phyloP scores from a whole-genome alignment of 2,888 invertebrate species.

The Folsomia candida region DNA sequence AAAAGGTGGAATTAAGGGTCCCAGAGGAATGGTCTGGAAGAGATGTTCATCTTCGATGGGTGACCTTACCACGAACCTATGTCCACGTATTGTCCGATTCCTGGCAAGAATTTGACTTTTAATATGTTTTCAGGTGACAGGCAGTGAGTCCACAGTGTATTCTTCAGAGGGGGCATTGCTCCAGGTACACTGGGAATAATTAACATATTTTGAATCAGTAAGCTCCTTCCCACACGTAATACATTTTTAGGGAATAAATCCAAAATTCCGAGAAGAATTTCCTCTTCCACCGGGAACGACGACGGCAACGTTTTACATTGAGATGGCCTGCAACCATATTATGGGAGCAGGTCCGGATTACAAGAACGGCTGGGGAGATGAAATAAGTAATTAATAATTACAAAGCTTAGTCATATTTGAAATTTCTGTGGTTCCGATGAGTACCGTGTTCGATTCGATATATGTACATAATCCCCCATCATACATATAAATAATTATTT shows the following conservation, averaged over 20 bases:
- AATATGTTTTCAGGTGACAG: too few relatives aligned
- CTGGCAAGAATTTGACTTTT: too few relatives aligned
- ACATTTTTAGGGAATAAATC: constrained; percentile 21
- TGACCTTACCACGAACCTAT: too few relatives aligned
- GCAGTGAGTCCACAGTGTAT: constrained; percentile 54
- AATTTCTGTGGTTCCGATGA: too few relatives aligned
- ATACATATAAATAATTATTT: neutral
- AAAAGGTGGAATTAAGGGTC: constrained; percentile 53
- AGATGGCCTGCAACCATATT: constrained; percentile 57
- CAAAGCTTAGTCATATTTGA: too few relatives aligned
- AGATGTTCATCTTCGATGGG: constrained; percentile 56
- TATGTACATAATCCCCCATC: too few relatives aligned
- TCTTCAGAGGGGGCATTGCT: constrained; percentile 51
- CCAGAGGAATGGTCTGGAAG: constrained; percentile 54
- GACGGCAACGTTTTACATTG: constrained; percentile 53
- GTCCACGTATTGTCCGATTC: too few relatives aligned
- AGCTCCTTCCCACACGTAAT: too few relatives aligned
- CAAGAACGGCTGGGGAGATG: neutral
- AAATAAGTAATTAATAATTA: neutral
- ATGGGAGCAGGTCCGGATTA: constrained; percentile 54
- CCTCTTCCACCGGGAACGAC: constrained; percentile 21
- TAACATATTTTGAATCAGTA: too few relatives aligned
- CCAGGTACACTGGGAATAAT: too few relatives aligned
- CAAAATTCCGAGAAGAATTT: constrained; percentile 16
- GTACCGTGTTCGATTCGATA: too few relatives aligned